These are phyloP conservation scores for Ochotona curzoniae DNA, from an alignment of 2,113 vertebrate species.

Conservation along the genomic window DNA sequence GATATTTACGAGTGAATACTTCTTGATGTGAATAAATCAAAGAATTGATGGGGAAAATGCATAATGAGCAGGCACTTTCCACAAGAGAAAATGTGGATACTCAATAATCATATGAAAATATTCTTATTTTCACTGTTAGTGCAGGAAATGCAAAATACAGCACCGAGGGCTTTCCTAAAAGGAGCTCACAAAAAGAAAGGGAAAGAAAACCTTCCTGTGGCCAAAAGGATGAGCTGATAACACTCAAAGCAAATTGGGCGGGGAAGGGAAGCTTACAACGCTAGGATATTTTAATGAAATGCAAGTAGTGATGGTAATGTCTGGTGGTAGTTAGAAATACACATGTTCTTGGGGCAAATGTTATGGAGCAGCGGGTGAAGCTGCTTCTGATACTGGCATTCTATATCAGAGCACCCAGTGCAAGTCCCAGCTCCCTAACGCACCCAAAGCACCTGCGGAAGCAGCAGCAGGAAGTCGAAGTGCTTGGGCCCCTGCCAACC, in stretches of 20 bases:
- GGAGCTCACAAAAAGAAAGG: background rate
- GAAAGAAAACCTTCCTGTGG: background rate
- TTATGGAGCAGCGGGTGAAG: no score
- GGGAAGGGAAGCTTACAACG: background rate
- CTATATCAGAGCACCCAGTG: no score
- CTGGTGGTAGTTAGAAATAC: background rate
- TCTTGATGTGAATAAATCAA: background rate
- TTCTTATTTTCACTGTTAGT: background rate
- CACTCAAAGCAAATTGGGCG: no score
- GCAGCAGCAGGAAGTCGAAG: no score
- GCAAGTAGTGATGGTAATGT: background rate
- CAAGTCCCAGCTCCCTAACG: no score
- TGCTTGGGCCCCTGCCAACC: no score
- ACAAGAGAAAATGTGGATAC: constrained; percentile 2
- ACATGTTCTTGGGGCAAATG: no score
- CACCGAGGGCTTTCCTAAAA: no score
- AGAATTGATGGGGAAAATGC: background rate
- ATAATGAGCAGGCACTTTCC: background rate
- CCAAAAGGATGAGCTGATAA: background rate
- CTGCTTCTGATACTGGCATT: no score
- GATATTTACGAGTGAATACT: background rate
- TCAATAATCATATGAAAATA: background rate
- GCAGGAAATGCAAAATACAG: background rate
- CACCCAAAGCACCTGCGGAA: no score
- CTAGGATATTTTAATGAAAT: background rate